Base-by-base conservation (phyloP, 1,140 invertebrate species). In the Dendroctonus ponderosae region DNA sequence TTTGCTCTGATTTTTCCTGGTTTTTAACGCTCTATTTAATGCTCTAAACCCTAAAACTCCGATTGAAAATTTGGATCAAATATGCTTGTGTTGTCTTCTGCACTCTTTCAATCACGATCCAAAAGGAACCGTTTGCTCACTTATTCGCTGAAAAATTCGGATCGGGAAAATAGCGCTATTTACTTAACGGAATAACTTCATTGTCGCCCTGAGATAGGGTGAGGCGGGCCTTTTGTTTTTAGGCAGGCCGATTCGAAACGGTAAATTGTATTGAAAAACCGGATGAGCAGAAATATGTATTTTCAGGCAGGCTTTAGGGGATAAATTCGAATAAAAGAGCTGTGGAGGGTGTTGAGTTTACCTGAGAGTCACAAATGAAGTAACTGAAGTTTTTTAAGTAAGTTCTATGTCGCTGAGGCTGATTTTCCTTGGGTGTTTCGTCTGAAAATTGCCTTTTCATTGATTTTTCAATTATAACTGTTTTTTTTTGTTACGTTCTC, bases 111-210 rank as follows among this genome's bases (percentile, higher is more conserved):
- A 58, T 58, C 56, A 58, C 56, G 56, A 42, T 42, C 37, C 38
- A 9, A 8, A 4, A 6, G 52, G 39, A 54, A 12, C 15, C 2
- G 15, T 54, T 54, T 54, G 26, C 52, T 54, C 11, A 54, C 15
- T 50, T 50, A 54, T 54, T 54, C 12, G 52, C 52, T 0, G 52
- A 38, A 54, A 54, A 51, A 58, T 12, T 43, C 56, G 12, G 7
- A 44, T 58, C 42, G 56, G 14, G 56, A 44, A 58, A 58, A 58
- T 58, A 40, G 56, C 41, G 44, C 56, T 58, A 58, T 58, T 58
- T 58, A 58, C 56, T 58, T 58, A 58, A 58, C 56, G 56, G 56
- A 58, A 58, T 58, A 58, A 58, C 56, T 58, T 58, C 56, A 58
- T 58, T 58, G 56, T 58, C 56, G 37, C 56, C 56, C 11, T 43